Conservation (phyloP, 1,140 invertebrate species). For the Drosophila ficusphila region DNA sequence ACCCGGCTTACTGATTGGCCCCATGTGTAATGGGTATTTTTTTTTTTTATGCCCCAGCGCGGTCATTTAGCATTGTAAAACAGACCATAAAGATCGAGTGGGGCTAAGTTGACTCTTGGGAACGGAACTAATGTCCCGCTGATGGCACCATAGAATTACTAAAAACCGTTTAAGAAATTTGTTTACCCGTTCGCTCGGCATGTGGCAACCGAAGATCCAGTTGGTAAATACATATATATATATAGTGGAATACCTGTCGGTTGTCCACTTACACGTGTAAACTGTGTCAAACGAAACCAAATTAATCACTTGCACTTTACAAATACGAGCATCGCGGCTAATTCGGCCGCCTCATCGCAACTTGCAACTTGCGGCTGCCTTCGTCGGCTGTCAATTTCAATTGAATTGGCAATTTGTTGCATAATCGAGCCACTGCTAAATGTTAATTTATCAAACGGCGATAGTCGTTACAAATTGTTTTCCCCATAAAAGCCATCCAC, state of each 20-base stretch:
- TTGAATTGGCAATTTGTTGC: slow-evolving; percentile 80
- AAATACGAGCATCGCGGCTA: slow-evolving; percentile 31
- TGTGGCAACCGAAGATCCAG: slow-evolving; percentile 19
- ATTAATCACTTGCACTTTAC: slow-evolving; percentile 70
- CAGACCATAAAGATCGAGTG: slow-evolving; percentile 67
- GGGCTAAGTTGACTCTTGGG: slow-evolving; percentile 55
- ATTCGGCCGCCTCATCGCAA: slow-evolving; percentile 35
- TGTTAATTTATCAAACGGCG: slow-evolving; percentile 78
- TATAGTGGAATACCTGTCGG: too few relatives aligned
- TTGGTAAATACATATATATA: too few relatives aligned
- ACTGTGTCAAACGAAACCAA: slow-evolving; percentile 69
- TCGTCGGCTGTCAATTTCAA: slow-evolving; percentile 71
- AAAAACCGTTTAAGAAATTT: slow-evolving; percentile 69
- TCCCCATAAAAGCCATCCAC: slow-evolving; percentile 55
- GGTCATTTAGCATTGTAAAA: slow-evolving; percentile 76
- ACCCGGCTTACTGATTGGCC: slow-evolving; percentile 71
- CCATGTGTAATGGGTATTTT: slow-evolving; percentile 71
- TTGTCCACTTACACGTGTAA: slow-evolving; percentile 22
- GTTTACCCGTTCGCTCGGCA: slow-evolving; percentile 47
- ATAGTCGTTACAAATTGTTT: slow-evolving; percentile 80
- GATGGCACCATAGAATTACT: slow-evolving; percentile 57
- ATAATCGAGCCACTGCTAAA: slow-evolving; percentile 76
- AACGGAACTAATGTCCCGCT: slow-evolving; percentile 70
- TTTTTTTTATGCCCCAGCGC: slow-evolving; percentile 62
- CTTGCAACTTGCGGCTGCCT: slow-evolving; percentile 21